These are phyloP conservation scores for Protonemura montana DNA, from an alignment of 2,888 invertebrate genomes.

Conservation along the genomic window DNA sequence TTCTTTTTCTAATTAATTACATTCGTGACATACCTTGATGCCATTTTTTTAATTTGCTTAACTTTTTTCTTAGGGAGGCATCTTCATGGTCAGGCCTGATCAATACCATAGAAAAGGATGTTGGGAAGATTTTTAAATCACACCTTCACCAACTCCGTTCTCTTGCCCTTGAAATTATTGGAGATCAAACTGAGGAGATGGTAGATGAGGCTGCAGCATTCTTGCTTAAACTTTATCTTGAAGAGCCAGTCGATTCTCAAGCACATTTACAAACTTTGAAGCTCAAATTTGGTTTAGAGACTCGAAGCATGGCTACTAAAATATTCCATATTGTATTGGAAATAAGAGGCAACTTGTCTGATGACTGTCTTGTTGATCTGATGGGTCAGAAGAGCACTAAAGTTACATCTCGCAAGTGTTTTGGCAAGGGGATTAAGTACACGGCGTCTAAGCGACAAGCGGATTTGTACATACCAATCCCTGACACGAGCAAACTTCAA, in stretches of 20 bases:
- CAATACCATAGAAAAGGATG: conserved; percentile 57
- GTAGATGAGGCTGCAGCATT: conserved; percentile 71
- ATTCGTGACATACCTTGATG: background rate
- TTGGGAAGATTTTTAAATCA: conserved; percentile 58
- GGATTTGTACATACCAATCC: conserved; percentile 53
- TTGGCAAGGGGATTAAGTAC: conserved; percentile 45
- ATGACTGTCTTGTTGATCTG: conserved; percentile 61
- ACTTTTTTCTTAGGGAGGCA: background rate
- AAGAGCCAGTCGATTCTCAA: conserved; percentile 66
- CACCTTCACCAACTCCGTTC: conserved; percentile 59
- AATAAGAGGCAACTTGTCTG: conserved; percentile 51
- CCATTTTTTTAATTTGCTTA: background rate
- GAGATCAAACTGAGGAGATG: conserved; percentile 64
- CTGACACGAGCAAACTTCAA: conserved; percentile 60
- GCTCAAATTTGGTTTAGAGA: conserved; percentile 68
- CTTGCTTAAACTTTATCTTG: conserved; percentile 68
- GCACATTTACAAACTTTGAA: conserved; percentile 67
- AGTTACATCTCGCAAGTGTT: conserved; percentile 13
- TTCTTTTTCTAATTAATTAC: background rate
- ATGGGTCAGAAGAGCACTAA: conserved; percentile 47
- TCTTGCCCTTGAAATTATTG: conserved; percentile 57
- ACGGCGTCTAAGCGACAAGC: background rate
- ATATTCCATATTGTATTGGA: conserved; percentile 63
- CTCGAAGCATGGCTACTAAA: conserved; percentile 62
- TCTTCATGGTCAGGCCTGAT: conserved; percentile 64